Conservation (phyloP, 1,140 invertebrate genomes). For the Scaptomyza montana region DNA sequence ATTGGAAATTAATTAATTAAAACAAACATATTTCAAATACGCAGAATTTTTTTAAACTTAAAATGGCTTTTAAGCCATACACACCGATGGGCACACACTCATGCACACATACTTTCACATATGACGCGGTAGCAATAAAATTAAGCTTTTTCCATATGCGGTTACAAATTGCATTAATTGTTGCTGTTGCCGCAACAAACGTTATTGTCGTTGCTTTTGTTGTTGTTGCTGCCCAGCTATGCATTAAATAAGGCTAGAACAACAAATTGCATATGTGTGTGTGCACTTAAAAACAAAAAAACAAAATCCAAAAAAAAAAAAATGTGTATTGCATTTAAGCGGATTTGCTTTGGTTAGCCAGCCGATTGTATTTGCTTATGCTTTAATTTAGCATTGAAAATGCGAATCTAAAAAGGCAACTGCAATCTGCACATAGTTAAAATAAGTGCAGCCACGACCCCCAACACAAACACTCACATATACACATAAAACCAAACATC, state of each 20-base stretch:
- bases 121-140: constrained; percentile 21
- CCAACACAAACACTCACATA: constrained; percentile 9
- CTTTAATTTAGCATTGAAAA: constrained; percentile 43
- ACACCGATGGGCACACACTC: constrained; percentile 7
- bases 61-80: constrained; percentile 14
- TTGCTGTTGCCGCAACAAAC: constrained; percentile 24
- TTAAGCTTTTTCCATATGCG: constrained; percentile 57
- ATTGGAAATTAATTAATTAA: constrained; percentile 74
- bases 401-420: constrained; percentile 24
- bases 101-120: constrained; percentile 1
- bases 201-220: constrained; percentile 2
- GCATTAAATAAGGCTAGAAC: constrained; percentile 53
- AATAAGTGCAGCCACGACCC: constrained; percentile 13
- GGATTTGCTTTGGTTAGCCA: constrained; percentile 38
- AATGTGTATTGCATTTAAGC: constrained; percentile 51
- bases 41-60: constrained; percentile 11
- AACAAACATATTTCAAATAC: constrained; percentile 54
- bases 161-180: constrained; percentile 64
- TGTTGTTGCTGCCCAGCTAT: constrained; percentile 32
- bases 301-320: background rate
- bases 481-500: constrained; percentile 41
- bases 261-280: background rate
- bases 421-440: constrained; percentile 1
- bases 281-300: background rate
- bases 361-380: constrained; percentile 26